Base-by-base conservation (phyloP, 2,888 invertebrate species). In the Andrena camellia region DNA sequence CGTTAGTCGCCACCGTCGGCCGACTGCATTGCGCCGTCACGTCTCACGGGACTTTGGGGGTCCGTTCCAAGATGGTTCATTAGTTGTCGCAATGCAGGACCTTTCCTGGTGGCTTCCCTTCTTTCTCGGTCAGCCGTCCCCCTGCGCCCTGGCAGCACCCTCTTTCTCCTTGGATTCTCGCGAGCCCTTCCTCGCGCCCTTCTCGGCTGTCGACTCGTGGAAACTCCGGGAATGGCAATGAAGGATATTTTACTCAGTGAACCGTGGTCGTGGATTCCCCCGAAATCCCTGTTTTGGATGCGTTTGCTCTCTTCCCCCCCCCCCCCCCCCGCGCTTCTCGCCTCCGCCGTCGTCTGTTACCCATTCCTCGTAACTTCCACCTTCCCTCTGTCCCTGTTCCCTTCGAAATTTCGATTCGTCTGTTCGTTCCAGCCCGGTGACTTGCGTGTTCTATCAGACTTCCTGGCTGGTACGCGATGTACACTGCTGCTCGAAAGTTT, bases 41-140 rank as follows among this genome's bases (percentile, higher is more conserved):
- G 94, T 94, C 93, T 89, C 93, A 88, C 86, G 91, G 90, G 93
- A 92, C 90, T 93, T 93, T 85, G 90, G 90, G 88, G 88, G 91
- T 91, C 91, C 90, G 88, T 90, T 92, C 91, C 92, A 93, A 93
- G 92, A 93, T 92, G 93, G 92, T 93, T 94, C 93, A 94, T 94
- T 94, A 94, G 93, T 92, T 93, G 93, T 93, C 93, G 93, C 93
- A 94, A 93, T 94, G 93, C 93, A 93, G 94, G 92, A 92, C 92
- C 91, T 90, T 87, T 88, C 86, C 88, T 63, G 62, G 77, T 68
- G 84, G 73, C 78, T 70, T 82, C 74, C 79, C 78, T 80, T 76
- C 84, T 81, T 78, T 69, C 73, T 68, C 71, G 10, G 68, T 80
- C 78, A 75, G 35, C 20, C 63, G 66, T 73, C n/a, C 79, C 62